A percentile compares a stretch with the other conserved stretches of the same genome.
Conservation (phyloP, 2,888 invertebrate species). For the Agrypnus murinus region DNA sequence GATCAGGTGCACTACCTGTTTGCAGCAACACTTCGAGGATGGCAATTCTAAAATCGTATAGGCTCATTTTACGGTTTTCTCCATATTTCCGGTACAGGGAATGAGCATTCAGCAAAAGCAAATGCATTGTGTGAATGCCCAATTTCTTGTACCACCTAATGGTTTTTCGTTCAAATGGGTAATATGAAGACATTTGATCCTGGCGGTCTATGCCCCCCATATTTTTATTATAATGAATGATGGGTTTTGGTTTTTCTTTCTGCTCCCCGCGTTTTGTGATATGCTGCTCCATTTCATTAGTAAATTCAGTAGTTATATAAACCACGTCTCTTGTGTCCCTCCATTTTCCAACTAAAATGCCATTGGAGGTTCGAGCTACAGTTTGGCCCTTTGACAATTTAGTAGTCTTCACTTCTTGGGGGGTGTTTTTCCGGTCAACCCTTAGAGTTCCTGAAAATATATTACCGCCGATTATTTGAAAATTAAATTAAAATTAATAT, state of each 20-base stretch:
- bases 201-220: too few relatives aligned
- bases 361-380: conserved; percentile 31
- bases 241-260: conserved; percentile 52
- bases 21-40: conserved; percentile 12
- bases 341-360: conserved; percentile 52
- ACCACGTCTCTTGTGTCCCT: conserved; percentile 51
- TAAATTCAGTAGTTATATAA: conserved; percentile 53
- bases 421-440: conserved; percentile 12
- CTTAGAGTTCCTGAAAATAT: too few relatives aligned
- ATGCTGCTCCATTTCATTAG: conserved; percentile 40
- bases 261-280: conserved; percentile 28
- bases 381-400: conserved; percentile 47
- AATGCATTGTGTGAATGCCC: conserved; percentile 17
- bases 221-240: conserved; percentile 53
- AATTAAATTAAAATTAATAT: too few relatives aligned
- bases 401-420: conserved; percentile 21
- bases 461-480: too few relatives aligned
- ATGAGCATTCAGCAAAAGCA: conserved; percentile 9
- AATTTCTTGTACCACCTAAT: conserved; percentile 52
- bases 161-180: conserved; percentile 49
- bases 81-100: conserved; percentile 18
- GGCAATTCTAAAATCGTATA: conserved; percentile 18
- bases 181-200: conserved; percentile 55
- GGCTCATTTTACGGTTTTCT: not conserved
- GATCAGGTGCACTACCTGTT: not conserved